Evolutionary conservation across 2,113 vertebrate genomes (phyloP), one percentile per base, ranked within the genome.

Genomic region (Rhizomys pruinosus): DNA sequence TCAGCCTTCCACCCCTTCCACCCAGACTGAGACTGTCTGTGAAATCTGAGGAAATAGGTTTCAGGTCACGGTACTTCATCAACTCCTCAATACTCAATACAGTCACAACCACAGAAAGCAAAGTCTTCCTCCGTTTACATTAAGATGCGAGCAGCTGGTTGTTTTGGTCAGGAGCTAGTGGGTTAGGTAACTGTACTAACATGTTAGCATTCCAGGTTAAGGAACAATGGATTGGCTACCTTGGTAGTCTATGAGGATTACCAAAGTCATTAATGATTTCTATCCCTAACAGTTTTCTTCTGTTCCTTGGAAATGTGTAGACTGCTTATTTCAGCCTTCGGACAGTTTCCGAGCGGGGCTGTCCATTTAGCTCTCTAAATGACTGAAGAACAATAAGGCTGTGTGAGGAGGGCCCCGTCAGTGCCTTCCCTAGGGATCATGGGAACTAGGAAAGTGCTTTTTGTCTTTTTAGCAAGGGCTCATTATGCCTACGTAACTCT

Each of bases 401-500:
- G 92, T 97, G 94, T 96, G 96, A 96, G 78, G 94, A 95, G 37
- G 86, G 95, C 90, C 88, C 79, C 71, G 16, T 79, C 92, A 82
- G 93, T 72, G 95, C 87, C 94, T 93, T 94, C 0, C 0, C 92
- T 97, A 94, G 95, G 97, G 96, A 97, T 97, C 96, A 97, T 92
- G 92, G 74, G 84, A 96, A 89, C 96, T 95, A 86, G 94, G 97
- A 97, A 97, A 96, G 87, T 39, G 85, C 95, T 98, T 98, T 97
- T 98, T n/a, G n/a, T 11, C 47, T 97, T 98, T 97, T 94, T 92
- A 94, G 97, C 94, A 94, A 96, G 92, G 95, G 90, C 96, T 96
- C 93, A 96, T 97, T 97, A 97, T 97, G 96, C 94, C 95, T 96
- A 87, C 96, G 88, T 96, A 97, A 98, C 97, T 97, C 96, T 97